Evolutionary conservation across 2,113 vertebrate species (phyloP).

Genomic region (Dolichallabes microphthalmus): DNA sequence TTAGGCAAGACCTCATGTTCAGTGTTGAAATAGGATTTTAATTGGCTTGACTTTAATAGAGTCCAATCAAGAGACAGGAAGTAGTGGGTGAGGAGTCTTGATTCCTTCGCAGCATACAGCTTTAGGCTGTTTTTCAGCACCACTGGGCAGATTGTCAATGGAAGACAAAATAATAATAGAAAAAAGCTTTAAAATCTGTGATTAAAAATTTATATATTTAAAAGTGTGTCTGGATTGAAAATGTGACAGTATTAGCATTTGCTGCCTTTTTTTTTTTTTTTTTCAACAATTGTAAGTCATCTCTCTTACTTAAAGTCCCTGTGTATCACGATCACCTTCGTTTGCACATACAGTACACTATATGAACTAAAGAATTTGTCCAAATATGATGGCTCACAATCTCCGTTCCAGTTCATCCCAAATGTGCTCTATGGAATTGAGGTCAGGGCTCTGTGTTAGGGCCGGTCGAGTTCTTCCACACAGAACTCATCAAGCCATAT

Average conservation of each 20-base stretch:
- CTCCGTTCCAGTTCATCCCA: too few species aligned
- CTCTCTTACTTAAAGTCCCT: not conserved
- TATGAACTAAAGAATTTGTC: too few species aligned
- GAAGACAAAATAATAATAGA: not conserved
- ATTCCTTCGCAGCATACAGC: not conserved
- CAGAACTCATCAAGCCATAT: too few species aligned
- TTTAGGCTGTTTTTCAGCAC: constrained; percentile 15
- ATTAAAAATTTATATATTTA: not conserved
- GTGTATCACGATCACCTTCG: not conserved
- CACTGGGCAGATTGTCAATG: not conserved
- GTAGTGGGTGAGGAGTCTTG: constrained; percentile 1
- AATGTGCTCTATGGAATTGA: too few species aligned
- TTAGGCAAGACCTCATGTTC: constrained; percentile 64
- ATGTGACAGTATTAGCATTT: not conserved
- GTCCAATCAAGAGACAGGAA: constrained; percentile 54
- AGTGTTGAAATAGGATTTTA: constrained; percentile 74
- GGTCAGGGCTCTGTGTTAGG: too few species aligned
- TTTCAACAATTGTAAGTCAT: not conserved
- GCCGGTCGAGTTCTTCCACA: too few species aligned
- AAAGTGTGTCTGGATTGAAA: not conserved
- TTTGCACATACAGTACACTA: not conserved
- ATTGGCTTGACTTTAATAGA: constrained; percentile 72
- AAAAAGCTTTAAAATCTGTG: not conserved
- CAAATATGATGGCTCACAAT: too few species aligned
- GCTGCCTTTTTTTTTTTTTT: not conserved